phyloP scores from a whole-genome alignment of 2,113 vertebrate species.

The Chaetorhynchus papuensis region DNA sequence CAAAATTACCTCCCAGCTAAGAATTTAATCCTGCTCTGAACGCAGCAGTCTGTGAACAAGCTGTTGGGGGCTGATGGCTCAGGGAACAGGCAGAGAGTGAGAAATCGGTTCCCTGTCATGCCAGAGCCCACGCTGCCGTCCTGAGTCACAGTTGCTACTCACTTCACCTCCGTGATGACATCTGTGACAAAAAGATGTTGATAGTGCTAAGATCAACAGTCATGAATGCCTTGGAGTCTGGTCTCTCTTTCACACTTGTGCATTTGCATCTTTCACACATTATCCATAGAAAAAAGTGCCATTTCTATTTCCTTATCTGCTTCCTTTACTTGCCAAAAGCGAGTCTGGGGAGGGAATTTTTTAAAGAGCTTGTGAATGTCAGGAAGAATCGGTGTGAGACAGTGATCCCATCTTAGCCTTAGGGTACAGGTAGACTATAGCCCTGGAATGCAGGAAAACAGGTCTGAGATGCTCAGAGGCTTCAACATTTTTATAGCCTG shows the following conservation, averaged over 20 bases:
- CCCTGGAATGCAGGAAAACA: constrained; percentile 4
- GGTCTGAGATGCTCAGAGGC: not conserved
- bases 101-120: not conserved
- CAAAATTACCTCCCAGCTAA: not conserved
- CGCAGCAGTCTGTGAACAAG: not conserved
- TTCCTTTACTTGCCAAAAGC: not conserved
- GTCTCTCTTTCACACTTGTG: not conserved
- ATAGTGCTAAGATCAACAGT: not conserved
- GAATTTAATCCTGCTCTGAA: not conserved
- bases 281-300: not conserved
- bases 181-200: not conserved
- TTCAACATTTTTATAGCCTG: not conserved
- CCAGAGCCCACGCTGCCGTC: not conserved
- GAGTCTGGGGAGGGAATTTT: not conserved
- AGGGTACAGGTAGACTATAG: not conserved
- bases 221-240: not conserved
- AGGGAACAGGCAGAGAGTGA: not conserved
- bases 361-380: not conserved
- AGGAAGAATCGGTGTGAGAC: not conserved
- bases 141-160: constrained; percentile 1
- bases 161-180: not conserved
- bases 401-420: not conserved
- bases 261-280: not conserved
- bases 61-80: not conserved
- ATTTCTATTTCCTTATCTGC: not conserved